phyloP scores from a whole-genome alignment of 2,888 invertebrate genomes.

The Orthosia incerta region DNA sequence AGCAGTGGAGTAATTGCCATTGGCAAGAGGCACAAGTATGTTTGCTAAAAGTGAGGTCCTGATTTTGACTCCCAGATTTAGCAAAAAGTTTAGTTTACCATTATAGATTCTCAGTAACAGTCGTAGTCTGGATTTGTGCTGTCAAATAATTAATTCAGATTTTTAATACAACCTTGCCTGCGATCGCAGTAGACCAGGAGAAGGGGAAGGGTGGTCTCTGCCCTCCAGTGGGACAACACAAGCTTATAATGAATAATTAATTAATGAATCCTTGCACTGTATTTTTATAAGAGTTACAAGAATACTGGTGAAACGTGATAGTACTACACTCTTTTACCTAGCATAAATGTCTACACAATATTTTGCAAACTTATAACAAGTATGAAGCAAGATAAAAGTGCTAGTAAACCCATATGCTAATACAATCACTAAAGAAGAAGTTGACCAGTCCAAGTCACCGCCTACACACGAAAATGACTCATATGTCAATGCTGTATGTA shows the following conservation, averaged over 20 bases:
- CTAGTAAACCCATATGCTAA: slow-evolving; percentile 14
- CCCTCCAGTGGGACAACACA: too few relatives aligned
- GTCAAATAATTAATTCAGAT: too few relatives aligned
- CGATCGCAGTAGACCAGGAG: too few relatives aligned
- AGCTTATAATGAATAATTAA: too few relatives aligned
- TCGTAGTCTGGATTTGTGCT: too few relatives aligned
- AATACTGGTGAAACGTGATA: too few relatives aligned
- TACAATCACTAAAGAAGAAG: slow-evolving; percentile 21
- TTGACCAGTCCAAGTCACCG: slow-evolving; percentile 36
- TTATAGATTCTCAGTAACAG: background rate
- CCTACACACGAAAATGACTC: slow-evolving; percentile 57
- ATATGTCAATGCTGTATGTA: slow-evolving; percentile 52
- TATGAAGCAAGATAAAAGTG: slow-evolving; percentile 37
- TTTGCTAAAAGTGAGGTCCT: too few relatives aligned
- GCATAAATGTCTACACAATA: background rate
- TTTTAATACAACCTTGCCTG: too few relatives aligned
- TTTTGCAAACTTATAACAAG: slow-evolving; percentile 4
- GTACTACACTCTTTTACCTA: background rate
- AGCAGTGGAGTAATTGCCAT: background rate
- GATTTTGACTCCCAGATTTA: too few relatives aligned
- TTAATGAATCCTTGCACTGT: too few relatives aligned
- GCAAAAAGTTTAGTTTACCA: background rate
- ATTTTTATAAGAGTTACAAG: too few relatives aligned
- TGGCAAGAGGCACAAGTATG: background rate
- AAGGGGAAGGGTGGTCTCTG: too few relatives aligned